Base-by-base conservation (phyloP, 2,797 vertebrate genomes). In the Vespertilio murinus region DNA sequence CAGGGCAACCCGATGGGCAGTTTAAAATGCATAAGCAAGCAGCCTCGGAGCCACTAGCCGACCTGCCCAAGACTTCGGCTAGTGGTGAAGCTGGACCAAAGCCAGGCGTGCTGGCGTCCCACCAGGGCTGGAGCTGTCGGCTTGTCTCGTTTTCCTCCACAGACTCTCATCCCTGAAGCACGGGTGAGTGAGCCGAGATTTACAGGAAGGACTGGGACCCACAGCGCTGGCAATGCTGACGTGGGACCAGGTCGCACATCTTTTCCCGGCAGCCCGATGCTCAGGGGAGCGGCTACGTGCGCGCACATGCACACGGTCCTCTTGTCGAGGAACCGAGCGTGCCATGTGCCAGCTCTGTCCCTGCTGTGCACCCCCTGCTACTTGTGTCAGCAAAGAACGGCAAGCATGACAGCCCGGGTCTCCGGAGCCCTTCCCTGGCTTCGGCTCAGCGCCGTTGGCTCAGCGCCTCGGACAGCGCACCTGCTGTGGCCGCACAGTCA, bases 31-130 rank as follows among this genome's bases (percentile, higher is more conserved):
- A 23, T 9, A 33, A n/a, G 22, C 8, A 79, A 82, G 38, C 5
- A 65, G 47, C 17, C 35, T 94, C 90, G 47, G 56, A 93, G 89
- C 47, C 40, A 93, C 78, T 90, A 93, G 79, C 0, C 38, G 54
- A 94, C 94, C 96, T 95, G 96, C 83, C 91, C 94, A 91, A 94
- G 87, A 96, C 91, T 75, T 77, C n/a, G 65, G 74, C 49, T 54
- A 89, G 35, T 74, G 14, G 5, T 84, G 30, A 91, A 89, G 75
- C 18, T 38, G 65, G 40, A 82, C 20, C 45, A 82, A 88, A 93
- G 75, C 25, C 85, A 78, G 12, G 70, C 47, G 42, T 52, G 75
- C 1, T 54, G 59, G 70, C 56, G 42, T 91, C 20, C 45, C 67
- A 79, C 3, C 30, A 77, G 30, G 23, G 5, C 35, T 40, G 35